These are phyloP conservation scores for Oscheius onirici DNA, from an alignment of 2,888 invertebrate genomes.

Conservation along the genomic window DNA sequence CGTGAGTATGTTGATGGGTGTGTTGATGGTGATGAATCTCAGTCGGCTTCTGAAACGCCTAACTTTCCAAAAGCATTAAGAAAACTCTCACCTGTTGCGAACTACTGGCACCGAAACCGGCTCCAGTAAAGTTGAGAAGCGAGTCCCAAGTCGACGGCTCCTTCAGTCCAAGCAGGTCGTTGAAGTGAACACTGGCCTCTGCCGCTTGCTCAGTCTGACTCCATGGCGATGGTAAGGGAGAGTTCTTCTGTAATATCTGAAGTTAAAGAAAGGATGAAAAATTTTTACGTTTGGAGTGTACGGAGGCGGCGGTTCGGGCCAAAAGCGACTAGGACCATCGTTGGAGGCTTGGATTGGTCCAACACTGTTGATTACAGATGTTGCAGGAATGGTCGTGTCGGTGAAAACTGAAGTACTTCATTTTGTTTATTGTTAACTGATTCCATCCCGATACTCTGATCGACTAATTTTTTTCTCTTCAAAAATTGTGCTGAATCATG, in stretches of 20 bases:
- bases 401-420: neutral
- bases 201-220: neutral
- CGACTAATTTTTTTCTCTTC: no score
- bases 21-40: conserved; percentile 47
- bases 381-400: conserved; percentile 13
- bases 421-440: no score
- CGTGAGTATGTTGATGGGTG: conserved; percentile 51
- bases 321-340: conserved; percentile 27
- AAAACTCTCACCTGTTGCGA: neutral
- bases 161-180: conserved; percentile 19
- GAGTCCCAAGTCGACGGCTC: conserved; percentile 28
- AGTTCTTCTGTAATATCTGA: neutral
- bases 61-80: no score
- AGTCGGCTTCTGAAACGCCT: conserved; percentile 9
- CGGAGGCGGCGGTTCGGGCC: conserved; percentile 57
- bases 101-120: neutral
- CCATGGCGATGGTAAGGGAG: neutral
- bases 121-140: neutral
- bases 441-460: no score
- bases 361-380: conserved; percentile 26
- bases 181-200: neutral
- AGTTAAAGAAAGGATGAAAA: neutral
- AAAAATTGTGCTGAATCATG: no score
- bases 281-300: conserved; percentile 36
- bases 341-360: conserved; percentile 6